Conservation (phyloP, 2,113 vertebrate species). For the Polyodon spathula region DNA sequence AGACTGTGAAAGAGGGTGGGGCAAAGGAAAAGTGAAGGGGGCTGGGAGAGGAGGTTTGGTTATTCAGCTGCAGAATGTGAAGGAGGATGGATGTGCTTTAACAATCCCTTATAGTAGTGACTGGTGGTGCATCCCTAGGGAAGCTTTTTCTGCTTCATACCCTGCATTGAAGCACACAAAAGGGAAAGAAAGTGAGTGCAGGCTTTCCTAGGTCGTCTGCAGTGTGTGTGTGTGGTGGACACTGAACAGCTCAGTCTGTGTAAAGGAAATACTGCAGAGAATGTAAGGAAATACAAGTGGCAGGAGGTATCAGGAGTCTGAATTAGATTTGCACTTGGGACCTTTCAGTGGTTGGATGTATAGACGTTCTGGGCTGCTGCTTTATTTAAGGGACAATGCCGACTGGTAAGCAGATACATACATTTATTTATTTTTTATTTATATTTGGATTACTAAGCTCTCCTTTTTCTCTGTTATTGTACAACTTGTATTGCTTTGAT, state of each 20-base stretch:
- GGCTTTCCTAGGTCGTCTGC: constrained; percentile 16
- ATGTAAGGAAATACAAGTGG: background rate
- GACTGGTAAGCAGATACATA: constrained; percentile 23
- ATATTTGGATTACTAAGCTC: no score
- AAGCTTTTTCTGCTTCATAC: background rate
- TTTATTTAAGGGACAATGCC: constrained; percentile 24
- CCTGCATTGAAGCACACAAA: constrained; percentile 3
- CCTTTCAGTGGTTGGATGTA: constrained; percentile 6
- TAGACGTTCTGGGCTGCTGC: background rate
- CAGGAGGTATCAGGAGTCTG: background rate
- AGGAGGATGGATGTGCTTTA: constrained; percentile 16
- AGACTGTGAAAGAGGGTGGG: constrained; percentile 11
- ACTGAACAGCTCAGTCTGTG: background rate
- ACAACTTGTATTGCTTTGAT: no score
- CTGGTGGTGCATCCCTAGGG: constrained; percentile 6
- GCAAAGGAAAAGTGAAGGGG: background rate
- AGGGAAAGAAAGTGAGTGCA: background rate
- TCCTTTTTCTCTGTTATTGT: no score
- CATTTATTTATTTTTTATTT: background rate
- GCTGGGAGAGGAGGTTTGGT: constrained; percentile 3
- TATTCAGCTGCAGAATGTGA: constrained; percentile 12
- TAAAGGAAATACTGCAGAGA: constrained; percentile 13
- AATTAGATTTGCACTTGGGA: constrained; percentile 11
- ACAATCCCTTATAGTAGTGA: background rate
- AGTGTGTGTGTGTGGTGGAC: constrained; percentile 7